phyloP scores from a whole-genome alignment of 1,140 invertebrate species.

The Octopus bimaculoides region DNA sequence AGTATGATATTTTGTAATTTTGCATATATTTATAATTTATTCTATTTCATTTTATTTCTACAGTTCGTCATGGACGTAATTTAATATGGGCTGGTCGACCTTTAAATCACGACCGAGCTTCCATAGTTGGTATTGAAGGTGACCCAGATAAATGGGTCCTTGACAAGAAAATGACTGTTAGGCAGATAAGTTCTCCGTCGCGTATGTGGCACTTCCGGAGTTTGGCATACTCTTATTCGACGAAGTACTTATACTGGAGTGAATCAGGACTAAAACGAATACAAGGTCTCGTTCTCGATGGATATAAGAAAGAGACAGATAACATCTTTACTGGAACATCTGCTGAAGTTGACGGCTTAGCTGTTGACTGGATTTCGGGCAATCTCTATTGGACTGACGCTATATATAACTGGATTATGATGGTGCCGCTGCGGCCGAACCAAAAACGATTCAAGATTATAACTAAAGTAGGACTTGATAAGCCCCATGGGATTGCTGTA shows the following conservation, averaged over 20 bases:
- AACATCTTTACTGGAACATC: slow-evolving; percentile 44
- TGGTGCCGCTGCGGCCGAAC: slow-evolving; percentile 31
- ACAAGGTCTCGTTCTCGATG: slow-evolving; percentile 28
- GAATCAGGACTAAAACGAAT: slow-evolving; percentile 44
- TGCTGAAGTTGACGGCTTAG: slow-evolving; percentile 75
- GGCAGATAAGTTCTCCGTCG: slow-evolving; percentile 38
- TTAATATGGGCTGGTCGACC: slow-evolving; percentile 48
- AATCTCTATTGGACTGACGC: slow-evolving; percentile 98
- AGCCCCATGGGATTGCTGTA: slow-evolving; percentile 42
- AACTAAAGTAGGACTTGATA: slow-evolving; percentile 32
- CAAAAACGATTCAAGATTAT: slow-evolving; percentile 34
- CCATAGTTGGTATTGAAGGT: slow-evolving; percentile 45
- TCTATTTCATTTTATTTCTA: background rate
- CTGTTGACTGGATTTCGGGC: slow-evolving; percentile 88
- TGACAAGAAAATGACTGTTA: slow-evolving; percentile 35
- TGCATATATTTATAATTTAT: background rate
- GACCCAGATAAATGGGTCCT: slow-evolving; percentile 42
- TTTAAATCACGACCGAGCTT: slow-evolving; percentile 28
- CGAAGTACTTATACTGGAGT: slow-evolving; percentile 42
- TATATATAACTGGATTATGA: slow-evolving; percentile 48
- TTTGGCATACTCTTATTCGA: slow-evolving; percentile 37
- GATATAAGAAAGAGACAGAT: slow-evolving; percentile 30
- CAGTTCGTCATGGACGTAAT: slow-evolving; percentile 45
- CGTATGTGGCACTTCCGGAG: slow-evolving; percentile 35
- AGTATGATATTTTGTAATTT: too few relatives aligned